Conservation (phyloP, 2,797 vertebrate genomes). For the Geotria australis region DNA sequence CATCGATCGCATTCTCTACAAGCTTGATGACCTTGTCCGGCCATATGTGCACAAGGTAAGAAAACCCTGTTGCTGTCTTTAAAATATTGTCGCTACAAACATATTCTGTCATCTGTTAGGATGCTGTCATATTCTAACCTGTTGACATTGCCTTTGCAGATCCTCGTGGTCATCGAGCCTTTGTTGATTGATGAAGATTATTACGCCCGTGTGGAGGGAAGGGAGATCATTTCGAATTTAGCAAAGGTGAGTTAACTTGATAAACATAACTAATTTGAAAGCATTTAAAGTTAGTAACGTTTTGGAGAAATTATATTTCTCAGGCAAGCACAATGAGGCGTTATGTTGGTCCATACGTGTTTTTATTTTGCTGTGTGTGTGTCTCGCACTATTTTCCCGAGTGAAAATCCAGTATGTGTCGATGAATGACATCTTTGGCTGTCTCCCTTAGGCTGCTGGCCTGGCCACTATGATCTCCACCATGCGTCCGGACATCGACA, state of each 20-base stretch:
- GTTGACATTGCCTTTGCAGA: conserved; percentile 16
- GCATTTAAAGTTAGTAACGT: no score
- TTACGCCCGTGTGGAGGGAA: conserved; percentile 90
- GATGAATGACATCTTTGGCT: no score
- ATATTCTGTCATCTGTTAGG: no score
- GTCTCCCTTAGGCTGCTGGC: conserved; percentile 41
- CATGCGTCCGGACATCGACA: conserved; percentile 94
- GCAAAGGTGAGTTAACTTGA: conserved; percentile 37
- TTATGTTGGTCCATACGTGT: neutral
- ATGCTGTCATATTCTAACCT: no score
- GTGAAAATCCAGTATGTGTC: no score
- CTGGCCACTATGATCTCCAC: conserved; percentile 99
- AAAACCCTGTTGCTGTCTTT: neutral
- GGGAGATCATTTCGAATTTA: conserved; percentile 97
- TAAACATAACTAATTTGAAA: no score
- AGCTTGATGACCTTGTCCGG: conserved; percentile 79
- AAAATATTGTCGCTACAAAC: no score
- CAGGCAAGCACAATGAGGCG: neutral
- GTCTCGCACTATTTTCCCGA: neutral
- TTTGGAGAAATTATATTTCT: no score
- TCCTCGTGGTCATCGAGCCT: conserved; percentile 90
- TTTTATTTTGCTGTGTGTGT: neutral
- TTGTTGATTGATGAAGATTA: conserved; percentile 97
- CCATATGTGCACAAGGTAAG: conserved; percentile 92
- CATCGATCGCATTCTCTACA: conserved; percentile 91